Evolutionary conservation across 2,113 vertebrate genomes (phyloP).

Genomic region (Vulpes vulpes): DNA sequence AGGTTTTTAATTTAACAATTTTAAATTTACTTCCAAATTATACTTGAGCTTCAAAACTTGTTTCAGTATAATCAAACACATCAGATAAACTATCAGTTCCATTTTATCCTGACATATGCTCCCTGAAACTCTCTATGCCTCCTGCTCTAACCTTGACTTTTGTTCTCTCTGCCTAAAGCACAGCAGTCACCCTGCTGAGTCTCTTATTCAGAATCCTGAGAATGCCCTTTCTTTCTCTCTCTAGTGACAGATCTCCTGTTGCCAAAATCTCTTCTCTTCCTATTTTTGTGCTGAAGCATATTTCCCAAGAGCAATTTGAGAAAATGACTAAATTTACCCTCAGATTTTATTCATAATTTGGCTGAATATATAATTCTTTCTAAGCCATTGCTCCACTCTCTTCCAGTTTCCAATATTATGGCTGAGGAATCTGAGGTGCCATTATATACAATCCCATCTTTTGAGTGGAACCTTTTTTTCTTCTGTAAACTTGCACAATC

Average conservation of each 20-base stretch:
- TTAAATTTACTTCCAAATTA: neutral
- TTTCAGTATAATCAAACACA: neutral
- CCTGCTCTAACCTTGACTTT: neutral
- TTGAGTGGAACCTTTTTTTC: neutral
- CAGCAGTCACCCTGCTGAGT: neutral
- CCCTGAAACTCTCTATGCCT: neutral
- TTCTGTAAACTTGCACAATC: neutral
- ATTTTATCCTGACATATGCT: neutral
- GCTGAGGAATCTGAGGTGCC: neutral
- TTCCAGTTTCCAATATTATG: neutral
- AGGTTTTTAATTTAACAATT: neutral
- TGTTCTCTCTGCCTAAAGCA: neutral
- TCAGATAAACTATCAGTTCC: neutral
- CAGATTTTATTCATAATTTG: slow-evolving; percentile 22
- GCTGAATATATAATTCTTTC: neutral
- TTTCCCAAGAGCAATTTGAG: neutral
- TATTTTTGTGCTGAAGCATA: slow-evolving; percentile 25
- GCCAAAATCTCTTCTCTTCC: neutral
- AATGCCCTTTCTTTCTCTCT: neutral
- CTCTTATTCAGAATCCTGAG: neutral
- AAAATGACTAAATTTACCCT: neutral
- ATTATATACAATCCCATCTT: neutral
- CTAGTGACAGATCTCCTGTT: neutral
- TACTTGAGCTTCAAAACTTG: neutral
- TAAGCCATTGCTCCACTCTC: neutral